Conservation (phyloP, 2,113 vertebrate genomes). For the Nycticryphes semicollaris region DNA sequence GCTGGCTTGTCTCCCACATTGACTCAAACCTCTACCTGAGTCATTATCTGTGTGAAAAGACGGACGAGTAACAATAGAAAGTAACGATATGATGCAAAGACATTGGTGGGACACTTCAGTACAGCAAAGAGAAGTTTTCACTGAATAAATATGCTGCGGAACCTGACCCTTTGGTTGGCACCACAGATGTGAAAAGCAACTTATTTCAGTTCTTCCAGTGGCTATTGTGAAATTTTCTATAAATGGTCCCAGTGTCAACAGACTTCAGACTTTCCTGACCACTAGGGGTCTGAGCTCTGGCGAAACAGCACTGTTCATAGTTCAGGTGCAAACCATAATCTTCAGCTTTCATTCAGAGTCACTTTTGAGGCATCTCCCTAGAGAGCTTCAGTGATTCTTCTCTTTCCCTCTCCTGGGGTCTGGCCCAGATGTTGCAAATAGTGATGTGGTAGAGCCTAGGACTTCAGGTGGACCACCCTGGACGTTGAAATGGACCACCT, state of each 20-base stretch:
- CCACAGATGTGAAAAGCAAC: neutral
- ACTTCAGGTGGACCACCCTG: neutral
- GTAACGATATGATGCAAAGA: neutral
- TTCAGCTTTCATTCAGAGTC: neutral
- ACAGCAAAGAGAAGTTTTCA: neutral
- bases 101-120: neutral
- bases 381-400: neutral
- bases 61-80: neutral
- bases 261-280: neutral
- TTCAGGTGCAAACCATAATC: neutral
- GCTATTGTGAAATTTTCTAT: neutral
- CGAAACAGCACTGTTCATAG: neutral
- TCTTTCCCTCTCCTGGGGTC: neutral
- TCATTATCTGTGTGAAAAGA: neutral
- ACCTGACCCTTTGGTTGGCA: neutral
- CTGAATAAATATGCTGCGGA: neutral
- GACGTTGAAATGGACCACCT: neutral
- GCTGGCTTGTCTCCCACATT: neutral
- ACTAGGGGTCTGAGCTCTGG: neutral
- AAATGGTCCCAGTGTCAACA: neutral
- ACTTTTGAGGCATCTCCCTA: neutral
- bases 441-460: neutral
- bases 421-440: neutral
- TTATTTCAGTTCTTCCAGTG: neutral
- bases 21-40: constrained; percentile 5